These are phyloP conservation scores for Rhopalosiphum nymphaeae DNA, from an alignment of 2,888 invertebrate genomes.

Conservation along the genomic window DNA sequence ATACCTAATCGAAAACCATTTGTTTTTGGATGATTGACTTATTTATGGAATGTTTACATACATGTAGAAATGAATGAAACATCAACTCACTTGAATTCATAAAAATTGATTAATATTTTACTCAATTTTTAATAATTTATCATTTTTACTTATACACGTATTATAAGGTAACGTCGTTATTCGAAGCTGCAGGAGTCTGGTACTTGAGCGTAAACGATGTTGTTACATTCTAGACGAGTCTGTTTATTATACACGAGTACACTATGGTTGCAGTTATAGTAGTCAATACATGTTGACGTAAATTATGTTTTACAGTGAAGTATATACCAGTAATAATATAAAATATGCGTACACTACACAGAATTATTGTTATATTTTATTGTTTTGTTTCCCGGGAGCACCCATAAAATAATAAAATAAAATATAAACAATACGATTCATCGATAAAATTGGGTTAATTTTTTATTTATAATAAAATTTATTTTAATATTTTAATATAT, in stretches of 20 bases:
- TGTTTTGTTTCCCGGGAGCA: neutral
- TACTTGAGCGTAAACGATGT: neutral
- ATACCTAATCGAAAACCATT: neutral
- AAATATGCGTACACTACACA: neutral
- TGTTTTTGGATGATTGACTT: neutral
- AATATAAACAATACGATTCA: neutral
- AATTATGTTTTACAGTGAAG: neutral
- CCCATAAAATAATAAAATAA: neutral
- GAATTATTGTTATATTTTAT: neutral
- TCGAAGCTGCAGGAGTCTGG: neutral
- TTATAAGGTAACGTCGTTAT: neutral
- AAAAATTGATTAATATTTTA: neutral
- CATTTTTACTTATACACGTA: neutral
- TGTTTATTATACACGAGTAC: neutral
- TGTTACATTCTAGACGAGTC: neutral
- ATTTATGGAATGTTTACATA: neutral
- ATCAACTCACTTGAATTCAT: neutral
- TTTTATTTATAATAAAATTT: neutral
- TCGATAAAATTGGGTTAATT: neutral
- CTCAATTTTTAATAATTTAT: neutral
- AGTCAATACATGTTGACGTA: neutral
- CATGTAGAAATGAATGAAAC: neutral
- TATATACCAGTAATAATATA: neutral
- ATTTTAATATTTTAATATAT: neutral
- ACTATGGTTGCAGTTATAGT: neutral